These are phyloP conservation scores for Erebia palarica DNA, from an alignment of 2,888 invertebrate species.

Conservation along the genomic window DNA sequence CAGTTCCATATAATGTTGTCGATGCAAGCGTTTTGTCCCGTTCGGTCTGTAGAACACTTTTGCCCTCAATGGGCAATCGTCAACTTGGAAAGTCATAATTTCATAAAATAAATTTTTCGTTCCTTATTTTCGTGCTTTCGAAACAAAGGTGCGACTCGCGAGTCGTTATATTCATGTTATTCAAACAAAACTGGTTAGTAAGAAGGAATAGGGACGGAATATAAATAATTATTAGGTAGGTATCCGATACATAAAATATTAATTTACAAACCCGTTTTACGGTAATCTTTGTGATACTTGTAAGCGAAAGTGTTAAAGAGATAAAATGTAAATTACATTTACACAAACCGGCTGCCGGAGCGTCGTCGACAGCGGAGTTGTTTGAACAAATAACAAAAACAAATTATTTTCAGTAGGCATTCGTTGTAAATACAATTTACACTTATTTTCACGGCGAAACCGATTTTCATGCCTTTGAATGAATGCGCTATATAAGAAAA, in stretches of 20 bases:
- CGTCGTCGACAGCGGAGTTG: not conserved
- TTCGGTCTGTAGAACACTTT: too few species aligned
- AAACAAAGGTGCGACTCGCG: too few species aligned
- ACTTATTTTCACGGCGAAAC: not conserved
- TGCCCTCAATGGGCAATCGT: too few species aligned
- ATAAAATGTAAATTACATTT: constrained; percentile 20
- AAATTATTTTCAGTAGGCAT: not conserved
- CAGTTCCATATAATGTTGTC: too few species aligned
- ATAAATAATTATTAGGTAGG: not conserved
- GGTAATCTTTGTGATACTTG: constrained; percentile 13
- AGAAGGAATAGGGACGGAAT: too few species aligned
- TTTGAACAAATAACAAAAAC: constrained; percentile 11
- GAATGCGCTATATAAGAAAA: not conserved
- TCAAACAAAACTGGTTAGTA: too few species aligned
- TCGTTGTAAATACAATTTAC: constrained; percentile 5
- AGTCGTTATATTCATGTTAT: too few species aligned
- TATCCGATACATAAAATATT: not conserved
- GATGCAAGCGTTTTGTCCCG: too few species aligned
- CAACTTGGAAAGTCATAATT: too few species aligned
- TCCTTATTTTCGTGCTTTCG: too few species aligned
- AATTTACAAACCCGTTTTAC: constrained; percentile 14
- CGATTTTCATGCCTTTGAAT: not conserved
- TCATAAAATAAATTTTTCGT: too few species aligned
- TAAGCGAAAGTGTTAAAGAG: constrained; percentile 15
- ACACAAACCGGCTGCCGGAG: constrained; percentile 11